These are phyloP conservation scores for Larimichthys crocea DNA, from an alignment of 2,113 vertebrate genomes.

Conservation along the genomic window DNA sequence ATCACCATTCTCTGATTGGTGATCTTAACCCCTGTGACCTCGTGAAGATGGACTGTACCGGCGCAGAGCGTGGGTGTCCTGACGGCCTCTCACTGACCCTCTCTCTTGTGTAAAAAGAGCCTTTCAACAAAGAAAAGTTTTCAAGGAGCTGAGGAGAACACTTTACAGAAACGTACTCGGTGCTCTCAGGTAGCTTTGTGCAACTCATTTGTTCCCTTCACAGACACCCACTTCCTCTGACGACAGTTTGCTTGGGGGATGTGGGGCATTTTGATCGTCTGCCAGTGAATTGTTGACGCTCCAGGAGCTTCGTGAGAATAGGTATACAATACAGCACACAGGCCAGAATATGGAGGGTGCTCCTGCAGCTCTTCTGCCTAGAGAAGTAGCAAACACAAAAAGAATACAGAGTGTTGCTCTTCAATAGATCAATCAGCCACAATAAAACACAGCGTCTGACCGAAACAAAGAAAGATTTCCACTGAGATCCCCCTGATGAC, in stretches of 20 bases:
- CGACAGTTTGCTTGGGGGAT: slow-evolving; percentile 3
- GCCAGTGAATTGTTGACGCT: slow-evolving; percentile 69
- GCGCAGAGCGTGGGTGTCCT: slow-evolving; percentile 17
- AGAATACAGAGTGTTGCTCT: not conserved
- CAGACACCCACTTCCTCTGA: slow-evolving; percentile 45
- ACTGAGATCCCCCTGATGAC: not conserved
- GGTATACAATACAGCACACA: not conserved
- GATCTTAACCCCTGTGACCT: slow-evolving; percentile 66
- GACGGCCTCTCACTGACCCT: slow-evolving; percentile 16
- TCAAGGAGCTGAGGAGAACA: not conserved
- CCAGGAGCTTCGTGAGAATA: slow-evolving; percentile 50
- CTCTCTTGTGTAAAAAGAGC: not conserved
- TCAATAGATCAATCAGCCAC: slow-evolving; percentile 29
- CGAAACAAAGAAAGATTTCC: slow-evolving; percentile 4
- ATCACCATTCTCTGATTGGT: slow-evolving; percentile 73
- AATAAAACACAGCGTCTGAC: slow-evolving; percentile 25
- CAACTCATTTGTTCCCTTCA: slow-evolving; percentile 53
- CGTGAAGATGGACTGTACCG: slow-evolving; percentile 48
- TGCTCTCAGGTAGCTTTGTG: slow-evolving; percentile 45
- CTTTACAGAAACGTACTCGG: not conserved
- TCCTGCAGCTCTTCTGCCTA: slow-evolving; percentile 20
- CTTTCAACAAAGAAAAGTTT: slow-evolving; percentile 21
- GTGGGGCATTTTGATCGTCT: slow-evolving; percentile 43
- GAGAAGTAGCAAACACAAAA: slow-evolving; percentile 28
- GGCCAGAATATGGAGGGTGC: slow-evolving; percentile 31